phyloP scores from a whole-genome alignment of 2,797 vertebrate species.

The Malacoraja senta region DNA sequence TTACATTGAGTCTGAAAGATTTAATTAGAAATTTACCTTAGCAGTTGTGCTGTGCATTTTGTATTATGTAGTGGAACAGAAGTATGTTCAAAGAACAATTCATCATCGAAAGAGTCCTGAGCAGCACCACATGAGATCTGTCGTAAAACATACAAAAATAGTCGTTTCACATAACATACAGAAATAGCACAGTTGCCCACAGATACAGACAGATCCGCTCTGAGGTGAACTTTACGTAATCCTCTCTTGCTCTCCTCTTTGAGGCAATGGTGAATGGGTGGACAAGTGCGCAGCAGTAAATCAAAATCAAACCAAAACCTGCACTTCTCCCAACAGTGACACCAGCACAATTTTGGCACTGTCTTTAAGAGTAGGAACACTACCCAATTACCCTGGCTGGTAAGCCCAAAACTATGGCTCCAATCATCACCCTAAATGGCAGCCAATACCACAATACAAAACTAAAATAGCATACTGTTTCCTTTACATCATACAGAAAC shows the following conservation, averaged over 20 bases:
- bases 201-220: neutral
- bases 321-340: neutral
- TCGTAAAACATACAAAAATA: slow-evolving; percentile 13
- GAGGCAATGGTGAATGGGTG: neutral
- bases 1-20: neutral
- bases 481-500: neutral
- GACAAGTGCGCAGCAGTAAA: neutral
- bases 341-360: neutral
- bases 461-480: neutral
- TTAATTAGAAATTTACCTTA: neutral
- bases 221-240: neutral
- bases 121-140: neutral
- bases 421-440: neutral
- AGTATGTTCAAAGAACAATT: neutral
- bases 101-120: neutral
- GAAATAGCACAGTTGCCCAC: neutral
- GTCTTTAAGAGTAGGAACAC: neutral
- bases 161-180: neutral
- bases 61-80: neutral
- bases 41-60: neutral
- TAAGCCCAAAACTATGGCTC: neutral
- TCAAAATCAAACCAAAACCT: neutral
- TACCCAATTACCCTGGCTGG: neutral
- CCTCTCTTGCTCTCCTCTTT: neutral
- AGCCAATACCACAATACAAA: neutral